These are phyloP conservation scores for Chouioia cunea DNA, from an alignment of 2,888 invertebrate species.

Conservation along the genomic window DNA sequence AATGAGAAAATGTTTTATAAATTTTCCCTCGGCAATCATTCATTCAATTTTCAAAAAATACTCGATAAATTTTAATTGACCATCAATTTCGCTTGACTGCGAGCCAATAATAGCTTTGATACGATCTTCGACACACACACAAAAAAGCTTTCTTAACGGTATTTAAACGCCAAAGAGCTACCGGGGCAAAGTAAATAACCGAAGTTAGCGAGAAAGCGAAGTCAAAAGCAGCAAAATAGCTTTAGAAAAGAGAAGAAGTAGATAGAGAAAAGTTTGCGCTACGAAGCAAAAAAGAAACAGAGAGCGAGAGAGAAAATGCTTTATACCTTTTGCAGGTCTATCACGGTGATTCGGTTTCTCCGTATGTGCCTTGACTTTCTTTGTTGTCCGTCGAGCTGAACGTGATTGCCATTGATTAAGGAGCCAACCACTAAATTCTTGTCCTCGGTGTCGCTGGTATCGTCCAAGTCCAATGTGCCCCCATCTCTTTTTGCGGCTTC, in stretches of 20 bases:
- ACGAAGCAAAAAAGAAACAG: not conserved
- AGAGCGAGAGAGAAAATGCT: not conserved
- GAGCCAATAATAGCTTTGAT: too few relatives aligned
- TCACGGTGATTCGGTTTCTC: slow-evolving; percentile 18
- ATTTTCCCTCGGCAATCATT: too few relatives aligned
- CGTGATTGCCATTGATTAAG: slow-evolving; percentile 22
- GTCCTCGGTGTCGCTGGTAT: slow-evolving; percentile 7
- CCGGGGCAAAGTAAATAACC: slow-evolving; percentile 14
- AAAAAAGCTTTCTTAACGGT: not conserved
- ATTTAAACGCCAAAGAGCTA: slow-evolving; percentile 5
- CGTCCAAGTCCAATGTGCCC: not conserved
- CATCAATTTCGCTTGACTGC: too few relatives aligned
- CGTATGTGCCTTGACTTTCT: slow-evolving; percentile 16
- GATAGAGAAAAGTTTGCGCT: too few relatives aligned
- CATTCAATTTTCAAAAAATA: too few relatives aligned
- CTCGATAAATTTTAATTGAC: too few relatives aligned
- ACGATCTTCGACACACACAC: not conserved
- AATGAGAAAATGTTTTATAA: too few relatives aligned
- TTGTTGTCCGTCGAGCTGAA: not conserved
- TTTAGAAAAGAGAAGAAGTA: too few relatives aligned
- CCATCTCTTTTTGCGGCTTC: too few relatives aligned
- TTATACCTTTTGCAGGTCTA: slow-evolving; percentile 24
- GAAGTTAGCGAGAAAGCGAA: not conserved
- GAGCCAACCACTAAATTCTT: slow-evolving; percentile 16
- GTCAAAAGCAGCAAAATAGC: too few relatives aligned